Base-by-base conservation (phyloP, 2,888 invertebrate genomes). In the Polydrusus cervinus region DNA sequence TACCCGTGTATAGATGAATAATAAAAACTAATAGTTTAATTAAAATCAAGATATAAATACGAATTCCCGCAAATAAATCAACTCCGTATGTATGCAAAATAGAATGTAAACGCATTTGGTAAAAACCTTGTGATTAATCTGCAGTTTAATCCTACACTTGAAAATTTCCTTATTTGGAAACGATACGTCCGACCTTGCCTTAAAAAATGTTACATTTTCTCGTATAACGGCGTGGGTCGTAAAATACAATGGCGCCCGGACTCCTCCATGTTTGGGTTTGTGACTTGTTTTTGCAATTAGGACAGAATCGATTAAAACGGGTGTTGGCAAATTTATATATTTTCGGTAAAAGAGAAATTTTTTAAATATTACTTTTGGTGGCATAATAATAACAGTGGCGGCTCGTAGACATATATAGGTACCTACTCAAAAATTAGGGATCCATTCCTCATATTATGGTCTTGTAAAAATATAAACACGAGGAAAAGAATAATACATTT, bases 71-170 rank as follows among this genome's bases (percentile, higher is more conserved):
- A 25, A 1, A n/a, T 43, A 43, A 6, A 43, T 40, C 1, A 49
- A 49, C n/a, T 5, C 14, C 9, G 2, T 18, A 51, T 20, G 18
- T 18, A 11, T 40, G 71, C 64, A 53, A 64, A 71, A 64, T 43
- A 64, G 38, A 64, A 40, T 43, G 14, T 25, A 43, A 49, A 25
- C 62, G 38, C 14, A 62, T 55, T 71, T 53, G 71, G 64, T 64
- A 53, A 71, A 69, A 71, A 43, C 71, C 71, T 71, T 71, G 71
- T 64, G 45, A 55, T 71, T 53, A 71, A 71, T 71, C 71, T 40
- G 64, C 64, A 40, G 43, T 64, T 51, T 70, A 60, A 55, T 68
- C 73, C 68, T 68, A 73, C 73, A 68, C 53, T 34, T 18, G 14
- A 18, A 68, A 67, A 61, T 68, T 13, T 61, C 73, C 67, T 38